A percentile compares a stretch with the other conserved stretches of the same genome.
Conservation (phyloP, 2,113 vertebrate species). For the Gambusia holbrooki region DNA sequence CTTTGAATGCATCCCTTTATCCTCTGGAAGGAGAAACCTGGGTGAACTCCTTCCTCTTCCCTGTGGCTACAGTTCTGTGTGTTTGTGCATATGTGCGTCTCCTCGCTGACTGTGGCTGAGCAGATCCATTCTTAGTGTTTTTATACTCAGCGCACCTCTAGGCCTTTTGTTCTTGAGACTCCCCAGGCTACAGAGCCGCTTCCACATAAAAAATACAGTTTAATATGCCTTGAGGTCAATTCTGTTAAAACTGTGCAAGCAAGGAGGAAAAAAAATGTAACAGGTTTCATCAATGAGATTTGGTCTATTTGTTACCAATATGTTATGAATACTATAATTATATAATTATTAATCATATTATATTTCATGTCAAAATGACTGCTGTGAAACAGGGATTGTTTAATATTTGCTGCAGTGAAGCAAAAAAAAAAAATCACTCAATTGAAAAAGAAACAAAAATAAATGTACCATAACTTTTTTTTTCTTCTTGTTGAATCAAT, state of each 20-base stretch:
- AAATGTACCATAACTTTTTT: neutral
- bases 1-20: slow-evolving; percentile 67
- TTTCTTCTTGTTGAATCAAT: neutral
- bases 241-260: slow-evolving; percentile 13
- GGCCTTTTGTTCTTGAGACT: slow-evolving; percentile 44
- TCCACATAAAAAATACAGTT: neutral
- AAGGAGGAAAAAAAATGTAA: slow-evolving; percentile 9
- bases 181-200: slow-evolving; percentile 22
- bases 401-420: neutral
- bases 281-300: slow-evolving; percentile 8
- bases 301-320: neutral
- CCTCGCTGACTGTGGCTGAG: slow-evolving; percentile 59
- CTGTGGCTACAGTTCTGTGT: slow-evolving; percentile 49
- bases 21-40: slow-evolving; percentile 57
- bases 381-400: too few species aligned
- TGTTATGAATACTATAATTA: neutral
- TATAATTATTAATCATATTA: too few species aligned
- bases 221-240: slow-evolving; percentile 18
- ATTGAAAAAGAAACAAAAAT: neutral
- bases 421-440: neutral
- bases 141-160: slow-evolving; percentile 44
- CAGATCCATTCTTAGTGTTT: slow-evolving; percentile 52
- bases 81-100: slow-evolving; percentile 43
- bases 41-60: slow-evolving; percentile 65
- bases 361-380: too few species aligned